Evolutionary conservation across 1,140 invertebrate genomes (phyloP), one percentile per base, ranked within the genome.

Genomic region (Ips typographus): DNA sequence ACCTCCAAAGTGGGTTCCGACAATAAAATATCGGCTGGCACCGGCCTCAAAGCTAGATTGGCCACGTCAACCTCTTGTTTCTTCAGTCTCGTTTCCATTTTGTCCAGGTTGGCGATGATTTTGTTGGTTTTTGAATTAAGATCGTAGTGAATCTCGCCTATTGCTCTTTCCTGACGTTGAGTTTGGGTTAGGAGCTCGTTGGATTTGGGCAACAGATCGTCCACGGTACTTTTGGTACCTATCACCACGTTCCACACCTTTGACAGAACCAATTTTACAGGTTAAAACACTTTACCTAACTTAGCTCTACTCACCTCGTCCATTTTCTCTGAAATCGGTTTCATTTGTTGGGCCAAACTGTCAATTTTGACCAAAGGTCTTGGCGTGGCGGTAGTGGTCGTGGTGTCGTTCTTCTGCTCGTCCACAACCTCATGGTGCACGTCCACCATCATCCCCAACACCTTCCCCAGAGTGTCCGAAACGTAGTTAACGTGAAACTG

Each of bases 301-400:
- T 22, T 22, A 22, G 0, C 22, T 2, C 37, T 52, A 65, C 64
- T 52, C 52, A 68, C 68, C 82, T 94, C 90, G 73, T 94, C 91
- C 90, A 94, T 94, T 80, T 94, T 94, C 76, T 92, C 90, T 0
- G 91, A 91, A 1, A 94, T 91, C 0, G 92, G 91, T 68, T 88
- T 86, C 77, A 93, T 93, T 81, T 91, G 89, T 69, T 90, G 86
- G 0, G 91, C 88, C 1, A 93, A 81, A 7, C 84, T 86, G 80
- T 93, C 91, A 70, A 93, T 86, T 82, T 93, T 94, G 75, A 87
- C 92, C 4, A 84, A 84, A 0, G 83, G 72, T 0, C 78, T 70
- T 1, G 87, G 85, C 3, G 83, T 73, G 3, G 83, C 80, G 0
- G 85, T 89, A 37, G 84, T 84, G 38, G 82, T 83, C 0, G 84